These are phyloP conservation scores for Umimayanthus kanabou DNA, from an alignment of 92 coral and sea anemone genomes.

Conservation along the genomic window DNA sequence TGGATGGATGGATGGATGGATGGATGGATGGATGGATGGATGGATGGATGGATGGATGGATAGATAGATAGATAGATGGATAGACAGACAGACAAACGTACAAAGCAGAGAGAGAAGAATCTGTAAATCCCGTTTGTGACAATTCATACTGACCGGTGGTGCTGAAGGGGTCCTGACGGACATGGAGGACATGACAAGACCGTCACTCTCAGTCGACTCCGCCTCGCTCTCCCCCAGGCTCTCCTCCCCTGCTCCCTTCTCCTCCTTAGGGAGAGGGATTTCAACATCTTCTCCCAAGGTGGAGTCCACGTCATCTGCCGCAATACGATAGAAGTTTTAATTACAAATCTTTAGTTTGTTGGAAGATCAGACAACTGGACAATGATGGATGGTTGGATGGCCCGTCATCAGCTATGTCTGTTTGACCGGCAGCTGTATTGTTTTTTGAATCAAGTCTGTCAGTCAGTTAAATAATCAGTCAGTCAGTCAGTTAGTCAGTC, in stretches of 20 bases:
- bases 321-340: not conserved
- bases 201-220: constrained; percentile 92
- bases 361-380: not conserved
- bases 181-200: constrained; percentile 84
- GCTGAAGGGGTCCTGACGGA: constrained; percentile 71
- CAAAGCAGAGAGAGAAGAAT: too few species aligned
- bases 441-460: too few species aligned
- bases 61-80: too few species aligned
- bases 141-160: constrained; percentile 50
- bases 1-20: too few species aligned
- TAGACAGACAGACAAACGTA: too few species aligned
- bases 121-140: too few species aligned
- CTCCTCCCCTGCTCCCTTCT: constrained; percentile 36
- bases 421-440: too few species aligned
- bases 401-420: not conserved
- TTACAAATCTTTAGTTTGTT: not conserved
- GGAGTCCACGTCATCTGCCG: constrained; percentile 53
- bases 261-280: constrained; percentile 62
- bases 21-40: too few species aligned
- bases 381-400: not conserved
- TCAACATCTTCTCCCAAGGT: constrained; percentile 79
- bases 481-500: not conserved
- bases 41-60: too few species aligned
- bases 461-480: not conserved
- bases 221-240: constrained; percentile 58